phyloP scores from a whole-genome alignment of 2,797 vertebrate genomes.

The Myotis pilosus region DNA sequence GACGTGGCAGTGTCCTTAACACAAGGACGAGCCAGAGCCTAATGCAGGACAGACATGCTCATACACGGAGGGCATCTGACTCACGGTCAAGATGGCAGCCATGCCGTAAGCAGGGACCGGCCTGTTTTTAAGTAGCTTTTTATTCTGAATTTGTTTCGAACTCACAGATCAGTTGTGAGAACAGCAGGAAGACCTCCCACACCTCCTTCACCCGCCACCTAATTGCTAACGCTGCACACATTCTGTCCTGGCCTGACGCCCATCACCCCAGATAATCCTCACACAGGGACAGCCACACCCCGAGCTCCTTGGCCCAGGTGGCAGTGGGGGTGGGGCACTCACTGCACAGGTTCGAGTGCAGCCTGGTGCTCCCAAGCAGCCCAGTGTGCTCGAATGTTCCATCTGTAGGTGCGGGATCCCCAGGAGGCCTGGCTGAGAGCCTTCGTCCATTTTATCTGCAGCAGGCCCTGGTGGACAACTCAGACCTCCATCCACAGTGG shows the following conservation, averaged over 20 bases:
- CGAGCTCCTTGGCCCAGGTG: background rate
- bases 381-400: rapidly evolving
- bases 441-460: background rate
- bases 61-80: background rate
- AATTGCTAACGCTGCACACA: background rate
- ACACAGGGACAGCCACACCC: background rate
- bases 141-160: background rate
- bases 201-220: background rate
- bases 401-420: background rate
- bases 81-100: background rate
- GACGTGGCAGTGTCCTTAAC: background rate
- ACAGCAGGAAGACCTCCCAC: background rate
- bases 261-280: background rate
- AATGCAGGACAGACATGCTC: background rate
- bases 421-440: background rate
- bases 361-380: background rate
- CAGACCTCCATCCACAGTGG: rapidly evolving
- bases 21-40: background rate
- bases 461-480: background rate
- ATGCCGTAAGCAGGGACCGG: background rate
- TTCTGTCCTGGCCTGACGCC: background rate
- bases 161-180: background rate
- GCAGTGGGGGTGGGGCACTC: background rate
- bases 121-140: background rate
- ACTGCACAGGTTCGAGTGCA: background rate